Evolutionary conservation across 2,888 invertebrate species (phyloP).

Genomic region (Margaritifera margaritifera): DNA sequence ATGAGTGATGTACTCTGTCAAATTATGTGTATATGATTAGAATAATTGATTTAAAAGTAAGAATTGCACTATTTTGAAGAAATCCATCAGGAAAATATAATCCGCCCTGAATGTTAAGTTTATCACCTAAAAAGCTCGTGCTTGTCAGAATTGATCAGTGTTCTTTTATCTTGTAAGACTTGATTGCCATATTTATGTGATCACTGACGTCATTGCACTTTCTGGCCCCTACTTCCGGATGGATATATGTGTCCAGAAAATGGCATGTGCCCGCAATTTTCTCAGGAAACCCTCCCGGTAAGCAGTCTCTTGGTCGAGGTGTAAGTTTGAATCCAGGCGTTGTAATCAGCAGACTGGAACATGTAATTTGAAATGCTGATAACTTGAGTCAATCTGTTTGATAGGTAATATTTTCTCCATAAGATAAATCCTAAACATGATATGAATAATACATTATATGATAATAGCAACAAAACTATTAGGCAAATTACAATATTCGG

Average conservation of each 20-base stretch:
- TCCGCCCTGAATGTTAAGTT: neutral
- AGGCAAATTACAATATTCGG: too few species aligned
- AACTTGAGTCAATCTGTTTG: too few species aligned
- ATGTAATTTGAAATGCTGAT: neutral
- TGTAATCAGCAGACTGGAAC: constrained; percentile 45
- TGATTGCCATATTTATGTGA: constrained; percentile 52
- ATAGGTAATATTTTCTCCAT: too few species aligned
- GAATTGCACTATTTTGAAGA: constrained; percentile 7
- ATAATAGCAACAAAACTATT: too few species aligned
- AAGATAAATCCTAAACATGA: too few species aligned
- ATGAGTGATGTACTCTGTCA: neutral
- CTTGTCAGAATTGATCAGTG: neutral
- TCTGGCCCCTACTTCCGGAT: constrained; percentile 40
- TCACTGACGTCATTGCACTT: constrained; percentile 28
- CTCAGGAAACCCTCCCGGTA: constrained; percentile 61
- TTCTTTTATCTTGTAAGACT: constrained; percentile 33
- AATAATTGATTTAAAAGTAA: neutral
- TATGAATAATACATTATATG: too few species aligned
- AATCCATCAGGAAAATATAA: neutral
- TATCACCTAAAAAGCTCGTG: too few species aligned
- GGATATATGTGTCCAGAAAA: constrained; percentile 57
- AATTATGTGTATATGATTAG: neutral
- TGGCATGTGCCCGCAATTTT: constrained; percentile 50
- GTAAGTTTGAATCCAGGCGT: constrained; percentile 55
- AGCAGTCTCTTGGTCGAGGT: constrained; percentile 48